A percentile compares a stretch with the other conserved stretches of the same genome.
phyloP scores from a whole-genome alignment of 2,113 vertebrate genomes.

The Tupaia tana region DNA sequence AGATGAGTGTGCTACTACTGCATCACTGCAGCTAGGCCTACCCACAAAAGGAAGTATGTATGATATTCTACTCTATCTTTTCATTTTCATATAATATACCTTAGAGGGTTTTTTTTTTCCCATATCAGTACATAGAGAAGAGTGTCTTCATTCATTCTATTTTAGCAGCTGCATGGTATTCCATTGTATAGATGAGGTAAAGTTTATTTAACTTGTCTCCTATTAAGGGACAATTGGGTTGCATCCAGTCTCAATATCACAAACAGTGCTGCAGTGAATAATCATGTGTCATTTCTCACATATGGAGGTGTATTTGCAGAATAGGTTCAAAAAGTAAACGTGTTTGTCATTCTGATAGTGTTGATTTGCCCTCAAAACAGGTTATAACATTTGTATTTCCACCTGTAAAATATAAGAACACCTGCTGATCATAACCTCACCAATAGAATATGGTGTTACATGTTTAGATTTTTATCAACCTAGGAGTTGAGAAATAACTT shows the following conservation, averaged over 20 bases:
- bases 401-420: background rate
- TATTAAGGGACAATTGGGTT: background rate
- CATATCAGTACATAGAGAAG: background rate
- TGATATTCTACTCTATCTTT: background rate
- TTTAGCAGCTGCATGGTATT: conserved; percentile 25
- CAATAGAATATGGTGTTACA: background rate
- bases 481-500: conserved; percentile 35
- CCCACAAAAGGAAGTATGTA: background rate
- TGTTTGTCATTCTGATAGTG: conserved; percentile 18
- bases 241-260: background rate
- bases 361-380: background rate
- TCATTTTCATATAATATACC: background rate
- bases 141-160: background rate
- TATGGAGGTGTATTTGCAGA: background rate
- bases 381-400: conserved; percentile 37
- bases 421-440: background rate
- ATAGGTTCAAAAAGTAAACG: conserved; percentile 51
- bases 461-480: background rate
- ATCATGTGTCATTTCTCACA: conserved; percentile 20
- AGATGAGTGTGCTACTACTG: no score
- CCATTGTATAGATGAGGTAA: background rate
- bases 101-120: background rate
- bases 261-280: conserved; percentile 17
- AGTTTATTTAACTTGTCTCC: conserved; percentile 1
- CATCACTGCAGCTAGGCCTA: no score